Percentiles rank a stretch among this genome's conserved stretches.
phyloP scores from a whole-genome alignment of 2,113 vertebrate species.

The Balaenoptera acutorostrata region DNA sequence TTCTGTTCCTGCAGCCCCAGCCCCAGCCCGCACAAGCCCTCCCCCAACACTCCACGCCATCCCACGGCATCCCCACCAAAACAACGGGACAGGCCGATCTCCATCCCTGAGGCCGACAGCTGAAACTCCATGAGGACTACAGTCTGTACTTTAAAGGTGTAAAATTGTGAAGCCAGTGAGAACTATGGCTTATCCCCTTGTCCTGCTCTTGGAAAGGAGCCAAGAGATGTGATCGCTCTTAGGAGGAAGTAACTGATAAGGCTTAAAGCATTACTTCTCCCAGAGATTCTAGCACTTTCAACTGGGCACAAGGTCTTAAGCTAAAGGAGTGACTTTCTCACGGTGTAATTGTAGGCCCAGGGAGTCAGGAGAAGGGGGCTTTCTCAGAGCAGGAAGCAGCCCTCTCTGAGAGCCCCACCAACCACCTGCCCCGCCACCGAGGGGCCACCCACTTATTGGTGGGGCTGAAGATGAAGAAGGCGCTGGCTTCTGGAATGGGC shows the following conservation, averaged over 20 bases:
- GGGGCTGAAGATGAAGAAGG: conserved; percentile 97
- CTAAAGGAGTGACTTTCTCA: background rate
- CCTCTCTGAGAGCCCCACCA: background rate
- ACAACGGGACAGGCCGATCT: fast-evolving
- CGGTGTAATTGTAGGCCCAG: fast-evolving
- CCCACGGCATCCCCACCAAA: background rate
- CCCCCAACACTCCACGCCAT: background rate
- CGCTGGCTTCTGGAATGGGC: conserved; percentile 94
- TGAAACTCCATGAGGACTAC: background rate
- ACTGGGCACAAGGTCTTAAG: background rate
- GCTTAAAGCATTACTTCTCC: background rate
- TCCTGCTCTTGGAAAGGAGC: background rate
- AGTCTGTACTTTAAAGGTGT: background rate
- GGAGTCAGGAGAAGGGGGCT: background rate
- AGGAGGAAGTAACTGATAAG: background rate
- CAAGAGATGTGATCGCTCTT: fast-evolving
- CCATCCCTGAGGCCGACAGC: background rate
- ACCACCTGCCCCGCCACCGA: fast-evolving
- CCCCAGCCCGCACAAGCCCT: background rate
- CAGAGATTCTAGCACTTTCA: background rate
- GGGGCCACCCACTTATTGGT: conserved; percentile 91
- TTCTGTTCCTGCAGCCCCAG: background rate
- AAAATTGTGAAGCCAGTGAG: background rate
- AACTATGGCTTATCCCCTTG: too few species aligned
- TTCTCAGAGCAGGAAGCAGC: background rate